phyloP scores from a whole-genome alignment of 2,888 invertebrate genomes.

The Nephrocerus scutellatus region DNA sequence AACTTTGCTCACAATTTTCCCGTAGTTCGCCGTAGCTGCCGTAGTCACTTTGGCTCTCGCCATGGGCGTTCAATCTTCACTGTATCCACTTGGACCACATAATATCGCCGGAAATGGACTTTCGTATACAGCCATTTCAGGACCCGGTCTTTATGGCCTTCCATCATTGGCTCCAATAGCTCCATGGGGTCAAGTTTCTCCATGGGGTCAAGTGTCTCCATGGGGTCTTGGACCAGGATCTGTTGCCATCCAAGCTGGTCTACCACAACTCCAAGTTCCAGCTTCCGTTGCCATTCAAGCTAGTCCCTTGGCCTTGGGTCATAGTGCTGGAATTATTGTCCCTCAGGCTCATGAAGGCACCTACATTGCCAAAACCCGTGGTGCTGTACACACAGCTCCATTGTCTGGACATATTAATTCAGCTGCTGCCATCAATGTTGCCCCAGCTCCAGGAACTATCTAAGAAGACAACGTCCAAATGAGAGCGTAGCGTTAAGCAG shows the following conservation, averaged over 20 bases:
- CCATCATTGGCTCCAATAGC: slow-evolving; percentile 4
- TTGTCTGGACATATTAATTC: slow-evolving; percentile 37
- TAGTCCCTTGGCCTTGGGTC: too few species aligned
- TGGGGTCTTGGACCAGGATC: slow-evolving; percentile 5
- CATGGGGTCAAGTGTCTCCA: slow-evolving; percentile 22
- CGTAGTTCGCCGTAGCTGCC: slow-evolving; percentile 33
- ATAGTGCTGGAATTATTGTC: too few species aligned
- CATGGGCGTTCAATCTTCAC: slow-evolving; percentile 39
- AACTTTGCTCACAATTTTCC: background rate
- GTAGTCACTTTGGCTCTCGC: slow-evolving; percentile 41
- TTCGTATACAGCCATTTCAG: slow-evolving; percentile 36
- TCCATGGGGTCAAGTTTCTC: slow-evolving; percentile 23
- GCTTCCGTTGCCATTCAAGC: slow-evolving; percentile 24
- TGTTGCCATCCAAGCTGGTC: slow-evolving; percentile 6
- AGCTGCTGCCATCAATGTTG: slow-evolving; percentile 36
- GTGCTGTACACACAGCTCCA: slow-evolving; percentile 39
- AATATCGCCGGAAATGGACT: slow-evolving; percentile 28
- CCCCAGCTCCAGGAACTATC: slow-evolving; percentile 38
- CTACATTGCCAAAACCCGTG: slow-evolving; percentile 39
- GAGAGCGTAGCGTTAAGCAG: too few species aligned
- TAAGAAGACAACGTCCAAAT: slow-evolving; percentile 17
- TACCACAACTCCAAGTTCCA: slow-evolving; percentile 13
- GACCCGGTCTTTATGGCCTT: slow-evolving; percentile 20
- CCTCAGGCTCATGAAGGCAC: slow-evolving; percentile 39
- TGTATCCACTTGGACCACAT: slow-evolving; percentile 32